Conservation (phyloP, 2,888 invertebrate species). For the Antheraea yamamai region DNA sequence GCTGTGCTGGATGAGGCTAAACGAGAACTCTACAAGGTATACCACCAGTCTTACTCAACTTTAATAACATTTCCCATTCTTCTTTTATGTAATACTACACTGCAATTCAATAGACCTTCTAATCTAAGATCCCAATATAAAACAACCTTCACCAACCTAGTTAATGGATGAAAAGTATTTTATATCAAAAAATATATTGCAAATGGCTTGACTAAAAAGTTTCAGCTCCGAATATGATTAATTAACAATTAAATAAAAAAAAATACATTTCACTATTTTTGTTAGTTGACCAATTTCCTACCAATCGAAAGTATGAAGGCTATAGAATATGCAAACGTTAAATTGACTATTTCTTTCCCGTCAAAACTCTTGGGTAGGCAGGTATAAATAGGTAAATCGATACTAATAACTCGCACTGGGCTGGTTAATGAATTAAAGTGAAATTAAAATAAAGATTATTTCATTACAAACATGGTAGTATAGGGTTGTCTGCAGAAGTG, state of each 20-base stretch:
- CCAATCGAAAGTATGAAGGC: too few species aligned
- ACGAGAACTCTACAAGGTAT: slow-evolving; percentile 86
- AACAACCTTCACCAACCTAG: neutral
- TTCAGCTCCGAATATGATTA: neutral
- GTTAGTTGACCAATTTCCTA: too few species aligned
- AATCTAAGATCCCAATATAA: neutral
- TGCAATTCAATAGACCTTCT: too few species aligned
- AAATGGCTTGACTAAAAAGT: neutral
- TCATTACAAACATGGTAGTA: too few species aligned
- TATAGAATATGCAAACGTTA: too few species aligned
- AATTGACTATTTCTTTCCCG: too few species aligned
- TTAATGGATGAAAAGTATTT: neutral
- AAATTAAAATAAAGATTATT: too few species aligned
- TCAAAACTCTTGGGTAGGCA: too few species aligned
- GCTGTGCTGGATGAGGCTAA: slow-evolving; percentile 88
- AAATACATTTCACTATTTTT: neutral
- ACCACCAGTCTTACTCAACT: neutral
- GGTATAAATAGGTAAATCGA: too few species aligned
- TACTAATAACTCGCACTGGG: too few species aligned
- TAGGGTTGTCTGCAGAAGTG: too few species aligned
- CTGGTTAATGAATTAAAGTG: too few species aligned
- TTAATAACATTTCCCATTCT: neutral
- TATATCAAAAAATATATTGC: neutral
- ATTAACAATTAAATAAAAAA: neutral
- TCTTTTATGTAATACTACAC: neutral